phyloP scores from a whole-genome alignment of 2,797 vertebrate species.

The Sebastes matsubarae region DNA sequence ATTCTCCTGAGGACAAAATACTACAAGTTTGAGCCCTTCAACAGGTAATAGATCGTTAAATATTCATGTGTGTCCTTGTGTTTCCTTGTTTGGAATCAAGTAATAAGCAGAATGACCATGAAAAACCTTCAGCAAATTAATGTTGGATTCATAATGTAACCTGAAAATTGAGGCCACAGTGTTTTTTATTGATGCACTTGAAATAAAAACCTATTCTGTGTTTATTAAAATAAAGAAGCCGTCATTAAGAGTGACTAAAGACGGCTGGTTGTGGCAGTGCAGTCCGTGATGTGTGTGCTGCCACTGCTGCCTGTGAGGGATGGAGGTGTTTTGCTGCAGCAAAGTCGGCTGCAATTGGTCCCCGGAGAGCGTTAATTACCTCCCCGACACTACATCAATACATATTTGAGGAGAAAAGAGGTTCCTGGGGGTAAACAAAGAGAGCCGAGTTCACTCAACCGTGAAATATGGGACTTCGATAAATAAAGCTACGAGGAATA shows the following conservation, averaged over 20 bases:
- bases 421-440: constrained; percentile 54
- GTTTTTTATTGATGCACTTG: background rate
- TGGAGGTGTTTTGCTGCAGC: constrained; percentile 28
- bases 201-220: background rate
- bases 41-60: background rate
- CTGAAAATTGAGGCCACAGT: background rate
- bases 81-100: background rate
- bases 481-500: constrained; percentile 23
- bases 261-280: background rate
- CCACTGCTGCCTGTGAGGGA: constrained; percentile 25
- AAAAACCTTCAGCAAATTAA: background rate
- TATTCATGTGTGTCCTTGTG: background rate
- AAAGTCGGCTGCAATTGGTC: constrained; percentile 24
- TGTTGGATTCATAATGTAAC: background rate
- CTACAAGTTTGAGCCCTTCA: background rate
- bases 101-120: background rate
- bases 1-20: background rate
- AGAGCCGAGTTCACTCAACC: constrained; percentile 19
- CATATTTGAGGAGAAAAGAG: constrained; percentile 58
- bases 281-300: background rate
- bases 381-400: constrained; percentile 60
- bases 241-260: background rate
- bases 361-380: constrained; percentile 68
- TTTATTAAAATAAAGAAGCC: background rate
- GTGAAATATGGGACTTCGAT: constrained; percentile 19